These are phyloP conservation scores for Hemiprocne comata DNA, from an alignment of 2,113 vertebrate species.

Conservation along the genomic window DNA sequence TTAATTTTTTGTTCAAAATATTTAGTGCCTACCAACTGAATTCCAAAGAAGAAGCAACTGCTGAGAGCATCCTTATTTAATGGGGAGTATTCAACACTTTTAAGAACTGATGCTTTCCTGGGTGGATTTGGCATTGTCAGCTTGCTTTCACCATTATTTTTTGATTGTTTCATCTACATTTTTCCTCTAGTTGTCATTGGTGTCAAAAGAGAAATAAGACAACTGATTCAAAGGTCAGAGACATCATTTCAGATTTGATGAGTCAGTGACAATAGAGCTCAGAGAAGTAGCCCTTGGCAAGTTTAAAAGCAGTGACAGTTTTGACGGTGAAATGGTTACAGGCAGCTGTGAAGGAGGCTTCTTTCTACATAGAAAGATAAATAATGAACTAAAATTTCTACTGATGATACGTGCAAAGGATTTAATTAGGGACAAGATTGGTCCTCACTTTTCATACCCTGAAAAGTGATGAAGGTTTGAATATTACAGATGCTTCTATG, in stretches of 20 bases:
- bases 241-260: constrained; percentile 60
- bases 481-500: background rate
- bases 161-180: constrained; percentile 38
- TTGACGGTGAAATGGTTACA: background rate
- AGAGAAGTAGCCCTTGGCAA: constrained; percentile 1
- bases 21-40: background rate
- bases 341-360: background rate
- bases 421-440: background rate
- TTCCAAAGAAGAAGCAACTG: background rate
- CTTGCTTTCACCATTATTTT: constrained; percentile 26
- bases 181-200: constrained; percentile 53
- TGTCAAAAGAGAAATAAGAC: constrained; percentile 59
- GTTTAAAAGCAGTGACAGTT: constrained; percentile 26
- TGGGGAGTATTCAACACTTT: background rate
- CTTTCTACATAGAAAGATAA: background rate
- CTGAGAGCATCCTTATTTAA: constrained; percentile 12
- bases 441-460: background rate
- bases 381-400: background rate
- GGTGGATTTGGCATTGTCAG: constrained; percentile 33
- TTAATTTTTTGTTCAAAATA: background rate
- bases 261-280: constrained; percentile 48
- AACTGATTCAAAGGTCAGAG: constrained; percentile 65
- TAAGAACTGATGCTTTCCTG: constrained; percentile 7
- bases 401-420: background rate
- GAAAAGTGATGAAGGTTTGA: background rate